Evolutionary conservation across 2,113 vertebrate genomes (phyloP), one percentile per base, ranked within the genome.

Genomic region (Rhegmatorhina hoffmannsi): DNA sequence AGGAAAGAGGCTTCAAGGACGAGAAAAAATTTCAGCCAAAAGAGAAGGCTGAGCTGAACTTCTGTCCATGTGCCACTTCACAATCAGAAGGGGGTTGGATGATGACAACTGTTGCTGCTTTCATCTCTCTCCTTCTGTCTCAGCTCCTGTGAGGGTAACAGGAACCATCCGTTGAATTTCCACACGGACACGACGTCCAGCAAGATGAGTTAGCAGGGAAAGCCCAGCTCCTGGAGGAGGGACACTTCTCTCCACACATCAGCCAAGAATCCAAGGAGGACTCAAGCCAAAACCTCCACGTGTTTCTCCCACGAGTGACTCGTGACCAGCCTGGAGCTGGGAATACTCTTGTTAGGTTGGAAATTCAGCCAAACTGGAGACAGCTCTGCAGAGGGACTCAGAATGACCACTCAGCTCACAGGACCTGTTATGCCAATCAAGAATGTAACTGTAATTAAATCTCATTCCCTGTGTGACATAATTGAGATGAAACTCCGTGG

Each of bases 371-470:
- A 78, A 58, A 33, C 34, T 3, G 3, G 60, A 40, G 60, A 29
- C 60, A 63, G 60, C 38, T 40, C 60, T 63, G 26, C 98, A 92
- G 99, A 99, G 97, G 99, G 99, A 80, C 96, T 99, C 63, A 99
- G 99, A 95, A 97, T 99, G 98, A 99, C 99, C 10, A 99, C 99
- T 19, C 99, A 99, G 97, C 98, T 99, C 40, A 84, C 94, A 1
- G 99, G 99, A 79, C 97, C 98, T 0, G 97, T 99, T 62, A 99
- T 99, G 99, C 99, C 98, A 6, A 99, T 99, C 96, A 99, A 97
- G 95, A 98, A 97, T 0, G 99, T 99, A 98, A 97, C 99, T 98
- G 70, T 40, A 7, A 3, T 0, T 17, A 13, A 33, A 19, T 44
- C 17, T 0, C 1, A 1, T 17, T 16, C 15, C 34, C 7, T 16